These are phyloP conservation scores for Euplagia quadripunctaria DNA, from an alignment of 2,888 invertebrate genomes.

Conservation along the genomic window DNA sequence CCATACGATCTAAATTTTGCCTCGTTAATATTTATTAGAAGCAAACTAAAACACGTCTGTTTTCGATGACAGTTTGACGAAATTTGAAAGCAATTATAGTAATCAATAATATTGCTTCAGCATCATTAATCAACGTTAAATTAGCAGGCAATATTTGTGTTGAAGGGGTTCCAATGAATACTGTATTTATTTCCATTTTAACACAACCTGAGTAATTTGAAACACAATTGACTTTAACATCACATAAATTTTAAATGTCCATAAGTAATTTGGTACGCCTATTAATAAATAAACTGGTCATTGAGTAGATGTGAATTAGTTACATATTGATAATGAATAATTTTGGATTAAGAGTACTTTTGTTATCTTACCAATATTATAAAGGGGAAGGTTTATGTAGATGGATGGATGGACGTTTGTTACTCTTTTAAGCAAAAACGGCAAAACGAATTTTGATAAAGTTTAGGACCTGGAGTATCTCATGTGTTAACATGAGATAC, in stretches of 20 bases:
- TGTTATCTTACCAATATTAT: too few relatives aligned
- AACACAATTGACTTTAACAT: not conserved
- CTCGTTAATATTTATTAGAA: not conserved
- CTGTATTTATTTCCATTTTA: not conserved
- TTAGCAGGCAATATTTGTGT: not conserved
- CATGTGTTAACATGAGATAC: not conserved
- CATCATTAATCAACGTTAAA: constrained; percentile 6
- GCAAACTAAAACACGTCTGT: not conserved
- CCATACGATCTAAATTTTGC: not conserved
- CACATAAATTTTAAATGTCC: not conserved
- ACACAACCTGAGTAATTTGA: not conserved
- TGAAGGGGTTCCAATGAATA: not conserved
- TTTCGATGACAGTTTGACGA: not conserved
- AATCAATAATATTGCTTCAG: constrained; percentile 2
- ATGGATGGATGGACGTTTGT: too few relatives aligned
- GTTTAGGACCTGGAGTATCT: not conserved
- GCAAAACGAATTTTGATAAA: too few relatives aligned
- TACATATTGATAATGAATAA: not conserved
- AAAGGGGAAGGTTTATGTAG: not conserved
- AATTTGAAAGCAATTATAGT: not conserved
- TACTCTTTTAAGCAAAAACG: too few relatives aligned
- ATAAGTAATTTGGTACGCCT: not conserved
- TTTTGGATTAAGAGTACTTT: too few relatives aligned
- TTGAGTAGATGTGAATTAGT: not conserved
- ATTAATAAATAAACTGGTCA: not conserved